phyloP scores from a whole-genome alignment of 2,888 invertebrate species.

The Pimpla rufipes region DNA sequence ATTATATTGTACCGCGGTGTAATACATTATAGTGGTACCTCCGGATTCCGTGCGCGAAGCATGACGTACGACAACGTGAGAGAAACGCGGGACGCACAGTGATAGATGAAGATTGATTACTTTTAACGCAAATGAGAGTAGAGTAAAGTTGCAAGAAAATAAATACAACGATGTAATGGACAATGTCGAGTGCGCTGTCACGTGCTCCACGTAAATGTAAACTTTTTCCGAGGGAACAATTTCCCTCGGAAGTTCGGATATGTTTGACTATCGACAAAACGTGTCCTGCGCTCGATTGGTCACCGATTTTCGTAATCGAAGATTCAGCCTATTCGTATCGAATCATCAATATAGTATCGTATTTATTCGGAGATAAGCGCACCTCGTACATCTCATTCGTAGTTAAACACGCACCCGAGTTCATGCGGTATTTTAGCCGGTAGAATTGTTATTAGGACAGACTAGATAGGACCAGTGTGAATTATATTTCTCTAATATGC shows the following conservation, averaged over 20 bases:
- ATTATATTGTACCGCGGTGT: neutral
- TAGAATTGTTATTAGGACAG: slow-evolving; percentile 30
- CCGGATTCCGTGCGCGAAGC: slow-evolving; percentile 6
- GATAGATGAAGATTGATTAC: slow-evolving; percentile 60
- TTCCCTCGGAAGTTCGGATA: neutral
- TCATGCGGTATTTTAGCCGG: neutral
- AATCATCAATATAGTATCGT: slow-evolving; percentile 12
- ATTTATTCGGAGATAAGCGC: slow-evolving; percentile 50
- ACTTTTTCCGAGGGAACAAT: slow-evolving; percentile 34
- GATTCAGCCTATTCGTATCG: slow-evolving; percentile 36
- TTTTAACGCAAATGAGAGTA: slow-evolving; percentile 51
- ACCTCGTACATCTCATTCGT: slow-evolving; percentile 19
- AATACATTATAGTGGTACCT: slow-evolving; percentile 34
- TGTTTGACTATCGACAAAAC: neutral
- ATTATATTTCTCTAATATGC: slow-evolving; percentile 48
- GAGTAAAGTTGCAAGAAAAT: neutral
- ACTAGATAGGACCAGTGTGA: slow-evolving; percentile 2
- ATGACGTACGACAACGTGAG: slow-evolving; percentile 20
- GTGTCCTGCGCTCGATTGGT: neutral
- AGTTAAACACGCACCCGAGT: neutral
- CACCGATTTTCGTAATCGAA: slow-evolving; percentile 39
- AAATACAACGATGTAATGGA: slow-evolving; percentile 15
- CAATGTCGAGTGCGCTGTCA: slow-evolving; percentile 11
- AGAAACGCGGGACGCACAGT: slow-evolving; percentile 29
- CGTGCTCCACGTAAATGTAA: neutral